Base-by-base conservation (phyloP, 1,140 invertebrate species). In the Tetramorium alpestre region DNA sequence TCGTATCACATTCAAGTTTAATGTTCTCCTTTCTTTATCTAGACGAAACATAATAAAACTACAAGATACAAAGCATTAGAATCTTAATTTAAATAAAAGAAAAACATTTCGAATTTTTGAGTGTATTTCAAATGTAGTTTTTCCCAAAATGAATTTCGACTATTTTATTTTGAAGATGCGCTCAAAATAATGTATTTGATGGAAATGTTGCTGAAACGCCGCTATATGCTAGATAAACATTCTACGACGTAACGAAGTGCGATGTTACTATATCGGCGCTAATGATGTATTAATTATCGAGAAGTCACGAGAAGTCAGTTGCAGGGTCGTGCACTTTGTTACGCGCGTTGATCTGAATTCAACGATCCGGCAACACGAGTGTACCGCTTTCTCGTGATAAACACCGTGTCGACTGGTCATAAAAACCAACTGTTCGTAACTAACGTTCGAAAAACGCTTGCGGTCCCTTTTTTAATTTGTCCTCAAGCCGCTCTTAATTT, bases 301-400 rank as follows among this genome's bases (percentile, higher is more conserved):
- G 25, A 38, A 44, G 51, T 47, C 60, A 33, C 7, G 41, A 73
- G 33, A 33, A 33, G 33, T 33, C 85, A 18, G 10, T 47, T 38
- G 47, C 25, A 62, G 47, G 33, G n/a, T 69, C 64, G 22, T 33
- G 33, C 25, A 44, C n/a, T 69, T 38, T 64, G 33, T 58, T 60
- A 41, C 62, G 47, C 54, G 33, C 13, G 51, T 80, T 85, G 49
- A 28, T 85, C 47, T 25, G 33, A 72, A 77, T 77, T 47, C 33
- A 77, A 64, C 72, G 56, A 85, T 88, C 72, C 41, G 16, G 11
- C 22, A 44, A 47, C 73, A 72, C 65, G 18, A 62, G 72, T 49
- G 22, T n/a, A 25, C 44, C 51, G 86, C 69, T 89, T 82, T 77
- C 76, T 87, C 76, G 54, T 10, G 56, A 76, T 70, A 58, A 88